A percentile compares a stretch with the other conserved stretches of the same genome.
phyloP scores from a whole-genome alignment of 2,888 invertebrate genomes.

The Scotopteryx bipunctaria region DNA sequence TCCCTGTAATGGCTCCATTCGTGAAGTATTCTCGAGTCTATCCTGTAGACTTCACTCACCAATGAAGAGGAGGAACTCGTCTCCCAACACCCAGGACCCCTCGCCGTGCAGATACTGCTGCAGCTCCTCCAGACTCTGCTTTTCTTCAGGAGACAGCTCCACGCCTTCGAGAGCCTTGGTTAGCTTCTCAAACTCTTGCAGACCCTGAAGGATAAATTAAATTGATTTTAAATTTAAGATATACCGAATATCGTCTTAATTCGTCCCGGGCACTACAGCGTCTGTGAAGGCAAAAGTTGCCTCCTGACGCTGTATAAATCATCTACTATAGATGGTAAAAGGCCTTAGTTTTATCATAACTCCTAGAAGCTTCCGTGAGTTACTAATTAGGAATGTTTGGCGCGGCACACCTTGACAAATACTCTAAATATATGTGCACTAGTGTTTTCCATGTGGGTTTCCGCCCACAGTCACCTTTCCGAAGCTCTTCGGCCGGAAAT shows the following conservation, averaged over 20 bases:
- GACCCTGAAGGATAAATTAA: constrained; percentile 75
- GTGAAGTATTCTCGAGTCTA: too few relatives aligned
- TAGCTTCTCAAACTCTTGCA: constrained; percentile 89
- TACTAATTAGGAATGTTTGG: constrained; percentile 21
- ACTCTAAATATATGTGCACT: constrained; percentile 15
- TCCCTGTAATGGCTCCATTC: too few relatives aligned
- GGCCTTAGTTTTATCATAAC: not conserved
- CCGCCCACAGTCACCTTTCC: constrained; percentile 5
- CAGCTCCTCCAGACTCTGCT: constrained; percentile 90
- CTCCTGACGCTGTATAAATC: too few relatives aligned
- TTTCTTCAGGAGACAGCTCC: constrained; percentile 89
- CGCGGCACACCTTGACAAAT: constrained; percentile 17
- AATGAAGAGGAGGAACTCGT: constrained; percentile 92
- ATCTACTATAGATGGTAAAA: too few relatives aligned
- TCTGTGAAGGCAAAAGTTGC: too few relatives aligned
- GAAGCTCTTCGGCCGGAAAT: not conserved
- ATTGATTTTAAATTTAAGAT: too few relatives aligned
- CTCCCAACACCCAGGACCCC: constrained; percentile 96
- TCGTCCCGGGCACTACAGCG: too few relatives aligned
- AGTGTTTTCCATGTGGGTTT: constrained; percentile 1
- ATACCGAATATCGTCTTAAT: too few relatives aligned
- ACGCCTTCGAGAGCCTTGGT: constrained; percentile 86
- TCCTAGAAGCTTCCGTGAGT: constrained; percentile 8
- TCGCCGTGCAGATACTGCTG: constrained; percentile 95
- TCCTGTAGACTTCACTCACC: constrained; percentile 78